Conservation (phyloP, 2,797 vertebrate species). For the Furcifer pardalis region DNA sequence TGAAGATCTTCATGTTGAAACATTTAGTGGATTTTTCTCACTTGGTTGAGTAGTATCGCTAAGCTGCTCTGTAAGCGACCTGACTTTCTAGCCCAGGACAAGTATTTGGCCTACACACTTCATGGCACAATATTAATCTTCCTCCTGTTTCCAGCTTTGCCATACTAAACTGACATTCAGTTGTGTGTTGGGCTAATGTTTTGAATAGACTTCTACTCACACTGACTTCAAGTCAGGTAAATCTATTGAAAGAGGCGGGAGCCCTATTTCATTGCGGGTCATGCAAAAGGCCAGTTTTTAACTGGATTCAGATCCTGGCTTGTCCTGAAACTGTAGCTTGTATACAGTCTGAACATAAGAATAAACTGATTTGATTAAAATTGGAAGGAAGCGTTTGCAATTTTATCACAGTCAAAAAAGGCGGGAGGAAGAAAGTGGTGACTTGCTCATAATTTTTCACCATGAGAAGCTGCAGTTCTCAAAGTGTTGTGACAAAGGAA, state of each 20-base stretch:
- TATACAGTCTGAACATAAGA: background rate
- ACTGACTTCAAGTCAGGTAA: background rate
- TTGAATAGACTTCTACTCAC: background rate
- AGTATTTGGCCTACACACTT: background rate
- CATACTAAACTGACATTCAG: background rate
- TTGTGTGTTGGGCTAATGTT: background rate
- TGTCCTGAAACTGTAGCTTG: background rate
- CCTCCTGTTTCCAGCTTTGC: background rate
- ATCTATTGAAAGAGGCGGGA: background rate
- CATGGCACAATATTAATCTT: background rate
- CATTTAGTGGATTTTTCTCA: background rate
- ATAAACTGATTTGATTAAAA: background rate
- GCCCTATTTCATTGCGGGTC: background rate
- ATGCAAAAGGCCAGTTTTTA: background rate
- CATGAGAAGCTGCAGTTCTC: background rate
- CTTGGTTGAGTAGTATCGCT: background rate
- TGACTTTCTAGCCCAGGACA: background rate
- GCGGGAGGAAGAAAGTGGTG: background rate
- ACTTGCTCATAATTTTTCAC: background rate
- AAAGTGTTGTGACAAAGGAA: background rate
- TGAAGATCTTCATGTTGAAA: background rate
- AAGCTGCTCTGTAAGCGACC: background rate
- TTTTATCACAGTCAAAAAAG: background rate
- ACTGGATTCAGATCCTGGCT: background rate
- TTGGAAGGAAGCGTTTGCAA: background rate